Evolutionary conservation across 2,113 vertebrate genomes (phyloP).

Genomic region (Trematomus loennbergii): DNA sequence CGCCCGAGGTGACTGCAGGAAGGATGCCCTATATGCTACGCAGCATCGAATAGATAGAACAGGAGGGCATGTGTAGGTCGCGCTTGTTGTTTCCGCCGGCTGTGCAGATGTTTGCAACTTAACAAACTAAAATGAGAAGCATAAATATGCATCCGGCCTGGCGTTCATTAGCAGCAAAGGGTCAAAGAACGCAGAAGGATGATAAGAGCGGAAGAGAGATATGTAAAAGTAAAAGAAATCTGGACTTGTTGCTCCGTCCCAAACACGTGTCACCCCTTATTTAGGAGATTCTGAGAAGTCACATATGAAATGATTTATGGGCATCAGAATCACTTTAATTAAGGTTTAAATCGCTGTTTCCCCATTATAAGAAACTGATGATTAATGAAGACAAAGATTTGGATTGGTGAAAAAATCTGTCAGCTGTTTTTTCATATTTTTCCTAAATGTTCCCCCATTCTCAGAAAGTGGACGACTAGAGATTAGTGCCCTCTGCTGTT

Average conservation of each 20-base stretch:
- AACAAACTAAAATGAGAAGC: slow-evolving; percentile 38
- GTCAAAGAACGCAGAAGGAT: slow-evolving; percentile 38
- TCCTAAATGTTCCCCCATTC: too few species aligned
- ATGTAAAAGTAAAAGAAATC: slow-evolving; percentile 4
- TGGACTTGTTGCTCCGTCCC: slow-evolving; percentile 17
- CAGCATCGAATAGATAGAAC: slow-evolving; percentile 64
- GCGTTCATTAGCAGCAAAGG: neutral
- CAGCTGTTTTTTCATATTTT: neutral
- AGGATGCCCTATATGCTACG: slow-evolving; percentile 54
- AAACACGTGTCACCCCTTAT: neutral
- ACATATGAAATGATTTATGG: neutral
- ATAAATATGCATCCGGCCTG: neutral
- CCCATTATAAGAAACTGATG: neutral
- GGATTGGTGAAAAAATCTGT: neutral
- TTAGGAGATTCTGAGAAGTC: neutral
- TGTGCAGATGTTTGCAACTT: slow-evolving; percentile 52
- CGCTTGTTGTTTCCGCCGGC: slow-evolving; percentile 31
- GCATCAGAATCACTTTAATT: neutral
- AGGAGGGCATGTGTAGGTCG: slow-evolving; percentile 60
- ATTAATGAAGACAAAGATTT: neutral
- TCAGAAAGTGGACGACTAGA: neutral
- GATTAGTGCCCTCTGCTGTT: slow-evolving; percentile 62
- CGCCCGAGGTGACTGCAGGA: slow-evolving; percentile 59
- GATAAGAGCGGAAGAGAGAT: slow-evolving; percentile 34
- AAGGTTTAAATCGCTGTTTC: neutral